These are phyloP conservation scores for Chaetogeoica ovagalla DNA, from an alignment of 2,888 invertebrate species.

Conservation along the genomic window DNA sequence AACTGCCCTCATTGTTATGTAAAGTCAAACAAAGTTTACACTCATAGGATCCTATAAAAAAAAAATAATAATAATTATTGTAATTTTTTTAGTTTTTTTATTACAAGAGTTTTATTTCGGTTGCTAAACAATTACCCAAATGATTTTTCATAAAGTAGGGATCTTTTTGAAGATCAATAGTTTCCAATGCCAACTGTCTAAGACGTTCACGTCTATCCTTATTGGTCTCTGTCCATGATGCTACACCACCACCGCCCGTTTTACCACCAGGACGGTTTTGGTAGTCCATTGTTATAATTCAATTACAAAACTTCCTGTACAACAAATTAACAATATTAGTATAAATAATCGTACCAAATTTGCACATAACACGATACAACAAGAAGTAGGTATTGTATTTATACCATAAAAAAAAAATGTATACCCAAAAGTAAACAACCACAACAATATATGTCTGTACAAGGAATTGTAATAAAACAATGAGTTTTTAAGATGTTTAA, in stretches of 20 bases:
- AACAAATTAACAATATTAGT: neutral
- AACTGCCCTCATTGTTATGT: slow-evolving; percentile 99
- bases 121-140: slow-evolving; percentile 67
- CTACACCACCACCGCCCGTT: slow-evolving; percentile 98
- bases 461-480: no score
- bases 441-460: no score
- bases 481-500: no score
- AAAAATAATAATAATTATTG: slow-evolving; percentile 6
- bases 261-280: slow-evolving; percentile 99
- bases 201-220: slow-evolving; percentile 93
- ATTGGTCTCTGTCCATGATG: slow-evolving; percentile 98
- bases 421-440: no score
- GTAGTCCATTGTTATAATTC: slow-evolving; percentile 81
- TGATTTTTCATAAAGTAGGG: slow-evolving; percentile 99
- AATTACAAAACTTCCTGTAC: slow-evolving; percentile 4
- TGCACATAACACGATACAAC: no score
- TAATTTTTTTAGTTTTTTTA: neutral
- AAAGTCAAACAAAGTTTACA: slow-evolving; percentile 97
- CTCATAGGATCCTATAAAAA: slow-evolving; percentile 84
- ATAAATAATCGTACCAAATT: neutral
- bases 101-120: neutral
- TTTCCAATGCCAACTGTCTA: slow-evolving; percentile 93
- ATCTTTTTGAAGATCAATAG: slow-evolving; percentile 98
- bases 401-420: no score
- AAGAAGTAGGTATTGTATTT: no score